phyloP scores from a whole-genome alignment of 2,113 vertebrate species.

The Scolopax mira region DNA sequence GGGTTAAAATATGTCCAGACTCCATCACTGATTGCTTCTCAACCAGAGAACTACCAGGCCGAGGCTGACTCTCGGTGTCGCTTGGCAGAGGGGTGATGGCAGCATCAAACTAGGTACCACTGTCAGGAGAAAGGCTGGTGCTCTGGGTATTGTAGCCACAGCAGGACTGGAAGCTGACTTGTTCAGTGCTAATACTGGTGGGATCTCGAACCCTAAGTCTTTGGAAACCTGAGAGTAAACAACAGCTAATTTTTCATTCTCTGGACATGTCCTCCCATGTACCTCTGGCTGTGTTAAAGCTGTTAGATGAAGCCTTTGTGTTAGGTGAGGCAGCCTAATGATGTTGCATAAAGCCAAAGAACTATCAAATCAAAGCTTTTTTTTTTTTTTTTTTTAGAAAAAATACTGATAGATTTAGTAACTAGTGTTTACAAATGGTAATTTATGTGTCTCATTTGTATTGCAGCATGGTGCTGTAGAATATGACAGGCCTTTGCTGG shows the following conservation, averaged over 20 bases:
- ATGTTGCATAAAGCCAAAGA: neutral
- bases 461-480: neutral
- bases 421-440: neutral
- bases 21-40: neutral
- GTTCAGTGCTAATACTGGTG: fast-evolving
- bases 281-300: neutral
- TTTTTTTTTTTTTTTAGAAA: neutral
- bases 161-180: neutral
- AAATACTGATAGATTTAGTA: neutral
- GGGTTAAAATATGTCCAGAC: neutral
- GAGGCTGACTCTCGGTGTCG: neutral
- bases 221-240: neutral
- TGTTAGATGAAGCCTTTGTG: neutral
- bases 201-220: neutral
- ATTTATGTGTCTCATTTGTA: neutral
- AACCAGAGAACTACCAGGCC: neutral
- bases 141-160: neutral
- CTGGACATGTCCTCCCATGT: neutral
- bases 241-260: neutral
- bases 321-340: neutral
- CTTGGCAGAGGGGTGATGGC: neutral
- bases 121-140: neutral
- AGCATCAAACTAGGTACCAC: fast-evolving
- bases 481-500: neutral
- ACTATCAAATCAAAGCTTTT: neutral